Conservation (phyloP, 2,888 invertebrate genomes). For the Mayetiola destructor region DNA sequence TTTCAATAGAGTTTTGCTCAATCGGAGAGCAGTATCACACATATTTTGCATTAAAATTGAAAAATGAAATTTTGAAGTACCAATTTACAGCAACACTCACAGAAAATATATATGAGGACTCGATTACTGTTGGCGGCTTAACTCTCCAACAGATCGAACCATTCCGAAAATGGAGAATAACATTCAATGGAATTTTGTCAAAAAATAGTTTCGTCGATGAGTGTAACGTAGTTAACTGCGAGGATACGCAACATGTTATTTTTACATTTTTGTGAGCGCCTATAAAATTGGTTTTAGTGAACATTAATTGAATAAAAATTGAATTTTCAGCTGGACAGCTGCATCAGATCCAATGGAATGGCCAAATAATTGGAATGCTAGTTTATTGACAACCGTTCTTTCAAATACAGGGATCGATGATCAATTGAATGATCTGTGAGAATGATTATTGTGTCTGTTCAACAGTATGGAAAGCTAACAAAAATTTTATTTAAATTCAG, state of each 20-base stretch:
- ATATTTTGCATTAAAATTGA: neutral
- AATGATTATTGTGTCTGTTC: slow-evolving; percentile 25
- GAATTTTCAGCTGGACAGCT: slow-evolving; percentile 43
- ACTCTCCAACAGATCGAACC: slow-evolving; percentile 48
- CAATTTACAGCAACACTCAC: neutral
- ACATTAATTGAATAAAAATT: neutral
- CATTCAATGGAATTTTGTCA: slow-evolving; percentile 49
- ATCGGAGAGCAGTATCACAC: too few relatives aligned
- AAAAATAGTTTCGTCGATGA: slow-evolving; percentile 29
- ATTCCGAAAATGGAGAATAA: slow-evolving; percentile 44
- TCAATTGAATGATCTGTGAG: slow-evolving; percentile 42
- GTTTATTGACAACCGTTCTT: slow-evolving; percentile 41
- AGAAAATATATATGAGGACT: too few relatives aligned
- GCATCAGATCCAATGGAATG: slow-evolving; percentile 36
- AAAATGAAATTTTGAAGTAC: neutral
- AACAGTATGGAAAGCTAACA: neutral
- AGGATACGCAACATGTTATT: slow-evolving; percentile 34
- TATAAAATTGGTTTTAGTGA: neutral
- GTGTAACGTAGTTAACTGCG: slow-evolving; percentile 25
- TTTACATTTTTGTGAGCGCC: slow-evolving; percentile 44
- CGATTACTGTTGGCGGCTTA: too few relatives aligned
- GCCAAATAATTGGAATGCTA: slow-evolving; percentile 42
- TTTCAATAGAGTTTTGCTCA: too few relatives aligned
- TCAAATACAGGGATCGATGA: slow-evolving; percentile 44
- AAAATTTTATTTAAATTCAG: slow-evolving; percentile 6